Evolutionary conservation across 2,888 invertebrate species (phyloP).

Genomic region (Aricia artaxerxes): DNA sequence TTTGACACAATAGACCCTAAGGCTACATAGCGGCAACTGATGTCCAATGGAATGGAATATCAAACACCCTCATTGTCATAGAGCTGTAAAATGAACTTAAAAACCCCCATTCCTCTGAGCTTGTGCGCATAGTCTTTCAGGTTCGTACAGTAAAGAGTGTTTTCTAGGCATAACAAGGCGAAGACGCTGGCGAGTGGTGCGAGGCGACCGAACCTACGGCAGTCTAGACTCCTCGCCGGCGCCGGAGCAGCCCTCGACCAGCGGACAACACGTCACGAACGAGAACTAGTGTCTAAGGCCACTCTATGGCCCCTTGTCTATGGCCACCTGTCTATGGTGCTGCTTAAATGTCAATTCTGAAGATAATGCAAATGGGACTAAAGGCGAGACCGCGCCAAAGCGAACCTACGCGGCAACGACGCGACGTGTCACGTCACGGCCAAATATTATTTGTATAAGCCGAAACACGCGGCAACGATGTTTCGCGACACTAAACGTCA

Average conservation of each 20-base stretch:
- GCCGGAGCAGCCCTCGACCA: slow-evolving; percentile 61
- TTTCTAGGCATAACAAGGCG: slow-evolving; percentile 76
- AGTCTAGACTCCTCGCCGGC: slow-evolving; percentile 75
- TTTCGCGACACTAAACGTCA: no score
- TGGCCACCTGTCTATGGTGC: slow-evolving; percentile 15
- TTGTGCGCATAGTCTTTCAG: slow-evolving; percentile 11
- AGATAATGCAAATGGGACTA: background rate
- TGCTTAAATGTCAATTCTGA: background rate
- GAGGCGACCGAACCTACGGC: slow-evolving; percentile 81
- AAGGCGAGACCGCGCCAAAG: no score
- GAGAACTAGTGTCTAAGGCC: slow-evolving; percentile 55
- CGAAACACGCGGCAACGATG: no score
- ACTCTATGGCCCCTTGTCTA: slow-evolving; percentile 32
- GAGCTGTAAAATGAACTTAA: background rate
- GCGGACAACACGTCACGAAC: slow-evolving; percentile 67
- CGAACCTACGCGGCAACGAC: no score
- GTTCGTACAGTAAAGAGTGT: slow-evolving; percentile 20
- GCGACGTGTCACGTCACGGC: no score
- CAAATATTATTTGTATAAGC: no score
- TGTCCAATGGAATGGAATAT: no score
- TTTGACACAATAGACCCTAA: no score
- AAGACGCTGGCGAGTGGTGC: slow-evolving; percentile 66
- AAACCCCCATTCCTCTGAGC: background rate
- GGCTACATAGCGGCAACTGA: no score
- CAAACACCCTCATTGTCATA: background rate